Conservation (phyloP, 1,140 invertebrate species). For the Diprion similis region DNA sequence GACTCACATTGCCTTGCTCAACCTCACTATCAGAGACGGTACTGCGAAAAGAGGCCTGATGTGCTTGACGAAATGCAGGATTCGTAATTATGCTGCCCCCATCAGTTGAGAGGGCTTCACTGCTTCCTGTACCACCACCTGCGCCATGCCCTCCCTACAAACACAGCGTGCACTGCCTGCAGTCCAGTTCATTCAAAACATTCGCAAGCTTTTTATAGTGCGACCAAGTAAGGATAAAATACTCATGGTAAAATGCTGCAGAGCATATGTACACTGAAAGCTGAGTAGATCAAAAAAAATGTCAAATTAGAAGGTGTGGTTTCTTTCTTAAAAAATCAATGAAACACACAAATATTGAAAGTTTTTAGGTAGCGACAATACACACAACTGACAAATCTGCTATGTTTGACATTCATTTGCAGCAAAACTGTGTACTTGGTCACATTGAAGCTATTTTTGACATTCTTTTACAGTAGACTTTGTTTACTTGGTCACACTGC, state of each 20-base stretch:
- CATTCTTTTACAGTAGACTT: too few relatives aligned
- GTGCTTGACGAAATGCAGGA: constrained; percentile 68
- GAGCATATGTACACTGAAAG: too few relatives aligned
- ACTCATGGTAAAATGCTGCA: too few relatives aligned
- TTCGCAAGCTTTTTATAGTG: not conserved
- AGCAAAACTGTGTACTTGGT: too few relatives aligned
- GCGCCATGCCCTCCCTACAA: constrained; percentile 66
- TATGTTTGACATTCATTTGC: too few relatives aligned
- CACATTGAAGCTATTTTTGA: too few relatives aligned
- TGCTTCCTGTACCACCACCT: constrained; percentile 62
- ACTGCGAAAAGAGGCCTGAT: constrained; percentile 77
- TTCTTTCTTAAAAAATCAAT: too few relatives aligned
- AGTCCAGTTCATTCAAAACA: constrained; percentile 1
- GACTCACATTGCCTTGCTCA: constrained; percentile 85
- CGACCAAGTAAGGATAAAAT: not conserved
- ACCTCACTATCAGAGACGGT: constrained; percentile 94
- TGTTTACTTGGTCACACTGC: not conserved
- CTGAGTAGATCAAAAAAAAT: too few relatives aligned
- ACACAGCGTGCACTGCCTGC: constrained; percentile 28
- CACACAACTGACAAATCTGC: too few relatives aligned
- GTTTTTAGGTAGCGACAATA: too few relatives aligned
- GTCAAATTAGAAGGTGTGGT: too few relatives aligned
- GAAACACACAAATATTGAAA: too few relatives aligned
- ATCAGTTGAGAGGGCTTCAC: constrained; percentile 65
- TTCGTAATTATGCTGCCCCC: constrained; percentile 84